Conservation (phyloP, 1,140 invertebrate species). For the Alviniconcha marisindica region DNA sequence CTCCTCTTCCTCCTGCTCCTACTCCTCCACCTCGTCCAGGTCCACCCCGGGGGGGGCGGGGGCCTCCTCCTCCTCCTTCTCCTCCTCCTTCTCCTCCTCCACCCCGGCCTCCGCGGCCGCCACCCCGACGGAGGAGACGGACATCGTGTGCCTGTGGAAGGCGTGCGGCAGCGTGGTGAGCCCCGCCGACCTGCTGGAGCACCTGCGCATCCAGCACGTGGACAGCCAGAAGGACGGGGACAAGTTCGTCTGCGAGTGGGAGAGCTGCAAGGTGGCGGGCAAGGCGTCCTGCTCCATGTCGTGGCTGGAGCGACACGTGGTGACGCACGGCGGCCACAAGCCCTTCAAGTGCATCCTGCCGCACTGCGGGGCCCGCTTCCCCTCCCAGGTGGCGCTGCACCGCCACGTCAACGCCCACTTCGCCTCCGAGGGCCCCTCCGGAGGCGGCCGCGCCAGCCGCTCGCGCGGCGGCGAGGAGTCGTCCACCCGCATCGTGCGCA, state of each 20-base stretch:
- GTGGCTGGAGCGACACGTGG: conserved; percentile 95
- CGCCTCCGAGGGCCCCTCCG: conserved; percentile 79
- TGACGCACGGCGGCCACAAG: conserved; percentile 92
- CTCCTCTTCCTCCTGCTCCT: neutral
- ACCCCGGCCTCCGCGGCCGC: neutral
- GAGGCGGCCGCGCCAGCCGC: conserved; percentile 63
- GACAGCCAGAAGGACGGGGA: conserved; percentile 87
- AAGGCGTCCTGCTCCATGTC: conserved; percentile 91
- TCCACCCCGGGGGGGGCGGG: neutral
- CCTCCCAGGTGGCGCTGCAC: conserved; percentile 91
- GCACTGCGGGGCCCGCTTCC: conserved; percentile 92
- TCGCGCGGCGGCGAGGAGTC: conserved; percentile 77
- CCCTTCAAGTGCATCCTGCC: conserved; percentile 97
- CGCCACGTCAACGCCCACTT: conserved; percentile 97
- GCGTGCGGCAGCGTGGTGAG: conserved; percentile 87
- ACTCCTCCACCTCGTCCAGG: neutral
- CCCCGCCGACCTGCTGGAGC: conserved; percentile 88
- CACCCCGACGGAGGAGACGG: conserved; percentile 24
- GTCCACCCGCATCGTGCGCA: conserved; percentile 85
- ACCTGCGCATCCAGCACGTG: conserved; percentile 92
- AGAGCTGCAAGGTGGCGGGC: conserved; percentile 95
- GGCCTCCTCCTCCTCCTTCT: neutral
- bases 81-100: neutral
- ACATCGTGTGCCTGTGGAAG: conserved; percentile 85
- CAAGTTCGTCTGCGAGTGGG: conserved; percentile 93